Base-by-base conservation (phyloP, 1,140 invertebrate species). In the Aphaenogaster floridana region DNA sequence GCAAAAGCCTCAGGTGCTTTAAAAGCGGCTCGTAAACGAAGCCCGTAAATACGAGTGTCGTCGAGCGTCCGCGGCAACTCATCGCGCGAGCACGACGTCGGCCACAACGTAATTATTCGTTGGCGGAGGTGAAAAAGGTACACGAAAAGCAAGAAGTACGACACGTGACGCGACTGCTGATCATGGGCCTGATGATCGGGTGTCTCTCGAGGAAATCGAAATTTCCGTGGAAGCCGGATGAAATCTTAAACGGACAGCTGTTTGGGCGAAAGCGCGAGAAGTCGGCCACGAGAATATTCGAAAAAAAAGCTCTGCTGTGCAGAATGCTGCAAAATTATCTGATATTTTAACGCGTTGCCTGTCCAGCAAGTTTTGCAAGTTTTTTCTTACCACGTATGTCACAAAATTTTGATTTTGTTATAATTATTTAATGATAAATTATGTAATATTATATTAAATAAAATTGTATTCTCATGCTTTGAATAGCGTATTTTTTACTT, bases 181-280 rank as follows among this genome's bases (percentile, higher is more conserved):
- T 89, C 61, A 63, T 54, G 7, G 9, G 39, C n/a, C 9, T 42
- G 4, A 57, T 8, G 57, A 71, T 34, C 50, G n/a, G 4, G 52
- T 68, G n/a, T 5, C 85, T 17, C 74, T 28, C 72, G 89, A 92
- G 81, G 90, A 93, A 93, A 91, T 92, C 68, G 74, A 71, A 79
- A 93, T 91, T 93, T 94, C 90, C 88, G 92, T 80, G 87, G 57
- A 79, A 90, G 90, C 57, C 50, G 68, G 66, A 57, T 69, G 66
- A 90, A 94, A 93, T 93, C 59, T 91, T 92, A 91, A 94, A 86
- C 79, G 88, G 79, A 90, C 90, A 91, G 91, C 78, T 92, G 89
- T 88, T 85, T 57, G 74, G 28, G 34, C 48, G 59, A 39, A 54
- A 48, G 13, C 11, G 59, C 39, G 36, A 74, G 64, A 86, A 54